Evolutionary conservation across 2,113 vertebrate species (phyloP).

Genomic region (Smithornis capensis): DNA sequence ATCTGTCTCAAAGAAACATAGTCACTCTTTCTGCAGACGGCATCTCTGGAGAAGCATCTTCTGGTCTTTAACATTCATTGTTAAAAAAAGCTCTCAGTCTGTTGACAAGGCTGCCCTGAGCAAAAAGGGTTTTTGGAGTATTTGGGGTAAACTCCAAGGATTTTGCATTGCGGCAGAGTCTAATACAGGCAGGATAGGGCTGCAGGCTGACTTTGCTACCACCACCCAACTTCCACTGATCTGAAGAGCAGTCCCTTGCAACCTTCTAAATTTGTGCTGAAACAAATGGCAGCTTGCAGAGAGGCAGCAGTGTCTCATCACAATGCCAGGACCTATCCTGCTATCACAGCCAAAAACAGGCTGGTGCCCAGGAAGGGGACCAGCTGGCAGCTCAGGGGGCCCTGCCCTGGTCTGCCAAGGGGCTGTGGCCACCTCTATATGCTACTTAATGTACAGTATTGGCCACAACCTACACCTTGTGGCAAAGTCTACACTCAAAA

Average conservation of each 20-base stretch:
- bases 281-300: background rate
- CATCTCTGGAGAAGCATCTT: background rate
- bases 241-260: background rate
- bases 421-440: background rate
- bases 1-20: background rate
- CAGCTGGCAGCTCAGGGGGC: background rate
- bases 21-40: background rate
- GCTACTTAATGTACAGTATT: fast-evolving
- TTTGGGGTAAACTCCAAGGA: background rate
- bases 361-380: background rate
- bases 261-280: background rate
- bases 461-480: background rate
- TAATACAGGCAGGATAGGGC: background rate
- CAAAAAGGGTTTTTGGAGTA: background rate
- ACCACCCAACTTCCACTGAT: background rate
- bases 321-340: background rate
- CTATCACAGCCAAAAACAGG: background rate
- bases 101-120: background rate
- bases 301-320: background rate
- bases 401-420: background rate
- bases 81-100: background rate
- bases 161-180: background rate
- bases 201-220: background rate
- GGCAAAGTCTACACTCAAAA: background rate
- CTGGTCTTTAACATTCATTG: background rate